Conservation (phyloP, 2,797 vertebrate genomes). For the Gadopsis bispinosus region DNA sequence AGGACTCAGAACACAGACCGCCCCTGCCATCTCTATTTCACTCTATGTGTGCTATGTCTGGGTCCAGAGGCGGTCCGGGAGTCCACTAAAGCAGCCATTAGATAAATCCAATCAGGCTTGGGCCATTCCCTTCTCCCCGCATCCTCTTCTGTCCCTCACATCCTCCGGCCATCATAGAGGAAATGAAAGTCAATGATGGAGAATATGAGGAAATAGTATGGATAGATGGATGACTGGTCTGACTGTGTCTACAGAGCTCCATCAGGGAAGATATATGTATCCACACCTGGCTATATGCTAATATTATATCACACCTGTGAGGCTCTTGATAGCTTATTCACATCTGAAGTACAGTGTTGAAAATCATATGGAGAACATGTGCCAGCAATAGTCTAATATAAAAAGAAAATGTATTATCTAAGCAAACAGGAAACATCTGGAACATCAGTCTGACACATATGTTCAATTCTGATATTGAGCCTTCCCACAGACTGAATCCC, state of each 20-base stretch:
- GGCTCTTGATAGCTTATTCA: background rate
- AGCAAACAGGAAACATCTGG: constrained; percentile 31
- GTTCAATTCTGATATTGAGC: background rate
- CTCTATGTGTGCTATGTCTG: constrained; percentile 41
- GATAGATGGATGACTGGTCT: constrained; percentile 65
- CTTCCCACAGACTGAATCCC: background rate
- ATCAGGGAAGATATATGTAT: constrained; percentile 24
- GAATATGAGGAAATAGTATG: constrained; percentile 64
- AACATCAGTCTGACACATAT: background rate
- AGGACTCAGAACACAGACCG: constrained; percentile 35
- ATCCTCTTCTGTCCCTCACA: constrained; percentile 44
- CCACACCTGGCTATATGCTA: background rate
- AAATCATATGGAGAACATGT: background rate
- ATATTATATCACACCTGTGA: constrained; percentile 1
- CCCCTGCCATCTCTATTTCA: constrained; percentile 37
- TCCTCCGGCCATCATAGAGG: constrained; percentile 70
- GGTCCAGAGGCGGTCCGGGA: constrained; percentile 64
- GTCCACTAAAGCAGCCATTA: constrained; percentile 72
- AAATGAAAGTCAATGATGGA: constrained; percentile 74
- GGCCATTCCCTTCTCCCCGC: constrained; percentile 60
- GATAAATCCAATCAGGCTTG: constrained; percentile 69
- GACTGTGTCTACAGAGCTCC: constrained; percentile 46
- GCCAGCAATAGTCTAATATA: background rate
- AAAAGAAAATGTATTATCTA: background rate
- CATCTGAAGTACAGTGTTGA: background rate